These are phyloP conservation scores for Campaea margaritaria DNA, from an alignment of 2,888 invertebrate species.

Conservation along the genomic window DNA sequence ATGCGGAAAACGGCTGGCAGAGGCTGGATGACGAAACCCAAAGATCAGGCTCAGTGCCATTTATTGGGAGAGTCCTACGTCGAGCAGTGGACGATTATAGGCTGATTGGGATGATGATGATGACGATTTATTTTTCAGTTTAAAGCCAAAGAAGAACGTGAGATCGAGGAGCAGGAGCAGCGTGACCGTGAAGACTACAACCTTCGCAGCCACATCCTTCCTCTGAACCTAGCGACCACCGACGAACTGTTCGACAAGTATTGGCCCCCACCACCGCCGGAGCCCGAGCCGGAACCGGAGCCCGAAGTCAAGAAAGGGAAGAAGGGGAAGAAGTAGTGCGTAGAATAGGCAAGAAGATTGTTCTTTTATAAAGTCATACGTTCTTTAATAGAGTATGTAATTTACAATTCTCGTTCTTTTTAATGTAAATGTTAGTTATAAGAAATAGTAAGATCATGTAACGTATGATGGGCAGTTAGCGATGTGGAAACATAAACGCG, in stretches of 20 bases:
- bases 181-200: slow-evolving; percentile 63
- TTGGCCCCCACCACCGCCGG: slow-evolving; percentile 72
- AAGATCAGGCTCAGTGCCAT: too few relatives aligned
- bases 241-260: slow-evolving; percentile 69
- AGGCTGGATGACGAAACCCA: too few relatives aligned
- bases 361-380: background rate
- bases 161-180: slow-evolving; percentile 57
- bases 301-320: slow-evolving; percentile 51
- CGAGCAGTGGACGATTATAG: too few relatives aligned
- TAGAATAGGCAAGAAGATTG: background rate
- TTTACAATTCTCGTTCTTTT: too few relatives aligned
- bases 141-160: slow-evolving; percentile 57
- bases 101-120: too few relatives aligned
- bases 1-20: too few relatives aligned
- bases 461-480: too few relatives aligned
- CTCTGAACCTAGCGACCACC: slow-evolving; percentile 58
- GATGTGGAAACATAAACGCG: too few relatives aligned
- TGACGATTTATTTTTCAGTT: slow-evolving; percentile 44
- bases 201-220: slow-evolving; percentile 63
- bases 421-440: too few relatives aligned
- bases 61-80: too few relatives aligned
- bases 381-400: too few relatives aligned
- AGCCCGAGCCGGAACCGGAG: slow-evolving; percentile 53
- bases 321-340: slow-evolving; percentile 38
- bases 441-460: too few relatives aligned